Evolutionary conservation across 2,797 vertebrate species (phyloP).

Genomic region (Sus cebifrons): DNA sequence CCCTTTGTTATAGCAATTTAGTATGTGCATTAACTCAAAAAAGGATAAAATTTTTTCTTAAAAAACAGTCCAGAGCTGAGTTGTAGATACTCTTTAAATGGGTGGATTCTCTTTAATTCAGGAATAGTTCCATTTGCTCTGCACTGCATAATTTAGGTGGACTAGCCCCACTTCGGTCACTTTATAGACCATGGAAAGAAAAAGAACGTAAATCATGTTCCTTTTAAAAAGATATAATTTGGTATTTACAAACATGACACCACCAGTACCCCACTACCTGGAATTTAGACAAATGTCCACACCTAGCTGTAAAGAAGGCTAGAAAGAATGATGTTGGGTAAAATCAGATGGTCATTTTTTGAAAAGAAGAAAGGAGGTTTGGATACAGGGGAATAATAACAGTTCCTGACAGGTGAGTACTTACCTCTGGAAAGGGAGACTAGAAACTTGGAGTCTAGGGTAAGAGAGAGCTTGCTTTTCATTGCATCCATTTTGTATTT

Average conservation of each 20-base stretch:
- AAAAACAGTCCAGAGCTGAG: background rate
- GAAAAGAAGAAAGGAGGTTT: constrained; percentile 3
- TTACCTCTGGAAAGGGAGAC: background rate
- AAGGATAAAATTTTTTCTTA: background rate
- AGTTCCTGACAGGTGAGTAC: background rate
- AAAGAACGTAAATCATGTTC: background rate
- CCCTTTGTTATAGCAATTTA: background rate
- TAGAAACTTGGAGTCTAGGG: background rate
- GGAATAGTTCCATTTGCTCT: background rate
- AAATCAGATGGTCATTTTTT: background rate
- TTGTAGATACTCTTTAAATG: background rate
- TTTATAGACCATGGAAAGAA: background rate
- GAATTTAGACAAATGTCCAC: background rate
- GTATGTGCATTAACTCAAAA: background rate
- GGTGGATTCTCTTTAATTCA: background rate
- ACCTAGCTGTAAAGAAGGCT: background rate
- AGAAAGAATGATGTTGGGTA: background rate
- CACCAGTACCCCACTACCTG: background rate
- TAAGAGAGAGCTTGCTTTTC: background rate
- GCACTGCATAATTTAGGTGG: background rate
- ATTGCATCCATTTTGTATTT: background rate
- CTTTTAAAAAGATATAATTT: background rate
- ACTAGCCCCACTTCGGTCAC: background rate
- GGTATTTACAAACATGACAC: background rate
- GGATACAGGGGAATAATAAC: background rate